Evolutionary conservation across 2,113 vertebrate genomes (phyloP).

Genomic region (human): DNA sequence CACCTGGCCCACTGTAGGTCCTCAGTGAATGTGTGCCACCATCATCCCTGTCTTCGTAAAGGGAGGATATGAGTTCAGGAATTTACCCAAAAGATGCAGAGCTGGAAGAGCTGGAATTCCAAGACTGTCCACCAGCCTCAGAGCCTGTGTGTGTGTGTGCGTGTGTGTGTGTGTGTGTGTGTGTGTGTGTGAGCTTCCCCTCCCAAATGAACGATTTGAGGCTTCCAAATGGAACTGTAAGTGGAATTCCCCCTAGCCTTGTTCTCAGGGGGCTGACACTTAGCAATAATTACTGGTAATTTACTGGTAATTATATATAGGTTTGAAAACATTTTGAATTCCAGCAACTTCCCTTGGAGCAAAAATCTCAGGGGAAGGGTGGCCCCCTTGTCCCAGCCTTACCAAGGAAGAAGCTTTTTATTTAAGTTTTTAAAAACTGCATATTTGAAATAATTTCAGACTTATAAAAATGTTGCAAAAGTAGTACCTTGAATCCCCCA

Average conservation of each 20-base stretch:
- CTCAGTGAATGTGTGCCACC: rapidly evolving
- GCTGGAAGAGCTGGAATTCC: not conserved
- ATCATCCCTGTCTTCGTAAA: not conserved
- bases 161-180: not conserved
- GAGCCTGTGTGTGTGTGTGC: not conserved
- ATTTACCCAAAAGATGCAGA: not conserved
- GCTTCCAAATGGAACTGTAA: not conserved
- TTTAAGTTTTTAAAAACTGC: not conserved
- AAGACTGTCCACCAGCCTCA: no score
- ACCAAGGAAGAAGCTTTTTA: not conserved
- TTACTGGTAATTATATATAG: not conserved
- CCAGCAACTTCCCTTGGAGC: not conserved
- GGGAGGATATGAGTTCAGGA: not conserved
- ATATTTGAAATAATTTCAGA: not conserved
- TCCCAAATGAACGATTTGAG: not conserved
- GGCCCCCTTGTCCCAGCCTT: not conserved
- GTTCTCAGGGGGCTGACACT: not conserved
- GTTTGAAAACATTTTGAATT: not conserved
- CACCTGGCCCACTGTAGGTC: not conserved
- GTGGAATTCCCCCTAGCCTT: not conserved
- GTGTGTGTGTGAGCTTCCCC: not conserved
- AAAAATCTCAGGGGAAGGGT: rapidly evolving
- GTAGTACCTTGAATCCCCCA: not conserved
- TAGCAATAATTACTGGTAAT: not conserved
- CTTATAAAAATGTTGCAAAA: not conserved